Evolutionary conservation across 2,888 invertebrate genomes (phyloP).

Genomic region (Ichneumoninae sp.): DNA sequence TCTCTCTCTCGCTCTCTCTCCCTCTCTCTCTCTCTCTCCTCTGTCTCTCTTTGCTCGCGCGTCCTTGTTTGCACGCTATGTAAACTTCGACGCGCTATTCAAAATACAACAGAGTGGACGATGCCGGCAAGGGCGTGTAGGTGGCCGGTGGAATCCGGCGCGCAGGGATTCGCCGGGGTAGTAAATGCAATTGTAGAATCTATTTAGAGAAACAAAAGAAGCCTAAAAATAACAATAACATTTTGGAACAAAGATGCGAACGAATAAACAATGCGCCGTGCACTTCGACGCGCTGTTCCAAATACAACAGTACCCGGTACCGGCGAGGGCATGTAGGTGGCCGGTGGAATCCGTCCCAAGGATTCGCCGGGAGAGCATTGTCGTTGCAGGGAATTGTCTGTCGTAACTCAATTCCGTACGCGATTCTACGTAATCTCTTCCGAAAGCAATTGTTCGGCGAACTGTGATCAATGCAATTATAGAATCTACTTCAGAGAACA

Average conservation of each 20-base stretch:
- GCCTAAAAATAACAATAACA: neutral
- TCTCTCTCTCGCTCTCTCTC: conserved; percentile 6
- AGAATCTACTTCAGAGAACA: no score
- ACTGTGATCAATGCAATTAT: no score
- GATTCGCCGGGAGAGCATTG: neutral
- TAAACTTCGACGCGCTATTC: conserved; percentile 18
- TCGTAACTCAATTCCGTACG: no score
- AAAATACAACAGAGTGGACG: conserved; percentile 4
- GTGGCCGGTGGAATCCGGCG: neutral
- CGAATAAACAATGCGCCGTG: no score
- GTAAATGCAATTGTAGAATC: no score
- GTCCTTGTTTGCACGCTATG: conserved; percentile 6
- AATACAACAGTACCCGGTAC: neutral
- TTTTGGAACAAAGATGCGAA: no score
- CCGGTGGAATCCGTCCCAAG: neutral
- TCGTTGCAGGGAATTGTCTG: neutral
- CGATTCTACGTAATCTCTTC: no score
- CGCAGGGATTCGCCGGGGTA: neutral
- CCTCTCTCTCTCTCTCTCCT: neutral
- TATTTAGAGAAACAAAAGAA: no score
- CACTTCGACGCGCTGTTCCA: conserved; percentile 17
- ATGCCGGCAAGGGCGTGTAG: neutral
- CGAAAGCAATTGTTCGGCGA: no score
- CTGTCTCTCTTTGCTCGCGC: neutral
- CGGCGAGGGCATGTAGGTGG: neutral